These are phyloP conservation scores for Botrylloides violaceus DNA, from an alignment of 23 tunicate species.

Conservation along the genomic window DNA sequence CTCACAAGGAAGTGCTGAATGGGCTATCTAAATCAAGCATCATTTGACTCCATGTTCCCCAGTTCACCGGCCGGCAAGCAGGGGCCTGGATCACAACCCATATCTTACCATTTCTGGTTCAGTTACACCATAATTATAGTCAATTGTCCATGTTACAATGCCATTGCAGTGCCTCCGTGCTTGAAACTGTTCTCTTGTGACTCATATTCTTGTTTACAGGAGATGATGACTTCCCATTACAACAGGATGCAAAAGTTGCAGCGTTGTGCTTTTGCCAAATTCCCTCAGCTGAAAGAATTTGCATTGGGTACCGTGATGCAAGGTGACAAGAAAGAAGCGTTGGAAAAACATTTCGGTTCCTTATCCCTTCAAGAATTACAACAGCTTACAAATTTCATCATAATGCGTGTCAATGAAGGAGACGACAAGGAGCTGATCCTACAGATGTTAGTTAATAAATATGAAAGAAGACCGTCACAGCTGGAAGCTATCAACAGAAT, in stretches of 20 bases:
- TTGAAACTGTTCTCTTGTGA: background rate
- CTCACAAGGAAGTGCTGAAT: too few relatives aligned
- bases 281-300: slow-evolving; percentile 53
- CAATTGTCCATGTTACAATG: too few relatives aligned
- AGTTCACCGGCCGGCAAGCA: too few relatives aligned
- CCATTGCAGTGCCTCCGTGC: too few relatives aligned
- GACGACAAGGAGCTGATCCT: slow-evolving; percentile 61
- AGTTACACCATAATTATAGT: too few relatives aligned
- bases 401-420: slow-evolving; percentile 29
- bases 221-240: slow-evolving; percentile 82
- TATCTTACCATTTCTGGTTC: too few relatives aligned
- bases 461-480: slow-evolving; percentile 81
- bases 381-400: slow-evolving; percentile 27
- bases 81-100: too few relatives aligned
- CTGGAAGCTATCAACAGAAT: slow-evolving; percentile 84
- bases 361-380: slow-evolving; percentile 51
- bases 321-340: slow-evolving; percentile 49
- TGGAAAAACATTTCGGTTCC: slow-evolving; percentile 38
- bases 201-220: slow-evolving; percentile 14
- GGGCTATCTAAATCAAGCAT: too few relatives aligned
- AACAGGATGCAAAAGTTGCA: slow-evolving; percentile 68
- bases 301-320: slow-evolving; percentile 64
- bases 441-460: slow-evolving; percentile 65
- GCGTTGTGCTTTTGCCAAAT: slow-evolving; percentile 70
- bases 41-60: too few relatives aligned